Evolutionary conservation across 2,888 invertebrate species (phyloP), one percentile per base, ranked within the genome.

Genomic region (Rhodophaea formosa): DNA sequence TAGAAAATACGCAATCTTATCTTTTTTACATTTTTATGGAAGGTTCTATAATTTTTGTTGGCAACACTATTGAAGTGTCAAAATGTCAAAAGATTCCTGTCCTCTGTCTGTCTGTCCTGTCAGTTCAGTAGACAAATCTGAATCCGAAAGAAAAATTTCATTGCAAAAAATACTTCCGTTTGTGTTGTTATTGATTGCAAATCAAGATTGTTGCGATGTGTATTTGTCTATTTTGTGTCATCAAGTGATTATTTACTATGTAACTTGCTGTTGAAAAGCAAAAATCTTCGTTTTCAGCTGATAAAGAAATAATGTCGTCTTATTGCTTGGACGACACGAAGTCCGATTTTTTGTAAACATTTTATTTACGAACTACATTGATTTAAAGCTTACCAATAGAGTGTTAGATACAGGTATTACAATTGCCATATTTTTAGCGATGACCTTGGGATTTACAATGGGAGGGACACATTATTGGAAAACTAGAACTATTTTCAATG

Each of bases 231-330:
- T 46, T 12, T 23, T 46, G 46, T 23, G n/a, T 46, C 12, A 46
- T 3, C 23, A 46, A 46, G 39, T 46, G 23, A 46, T 23, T 23
- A 23, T 12, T 16, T 23, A 29, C 46, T 35, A 35, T 51, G 35
- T 51, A 10, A 51, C 14, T 30, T 51, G 12, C 16, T 30, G 16
- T 12, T 8, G 16, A 16, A n/a, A 15, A 35, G 16, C 12, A 15
- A 10, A 35, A 35, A n/a, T 17, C 35, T 17, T 8, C 0, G n/a
- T 30, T 51, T 65, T 65, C 60, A 61, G 58, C 57, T 64, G 65
- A 58, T 64, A 69, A 67, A 67, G 64, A 60, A 68, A 77, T n/a
- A n/a, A n/a, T 77, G 71, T 80, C 77, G 75, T 71, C 70, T 70
- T 65, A 70, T 63, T 65, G 66, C 68, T 55, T 63, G 62, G 65